A percentile compares a stretch with the other conserved stretches of the same genome.
Evolutionary conservation across 2,888 invertebrate species (phyloP).

Genomic region (Oasisia sp.): DNA sequence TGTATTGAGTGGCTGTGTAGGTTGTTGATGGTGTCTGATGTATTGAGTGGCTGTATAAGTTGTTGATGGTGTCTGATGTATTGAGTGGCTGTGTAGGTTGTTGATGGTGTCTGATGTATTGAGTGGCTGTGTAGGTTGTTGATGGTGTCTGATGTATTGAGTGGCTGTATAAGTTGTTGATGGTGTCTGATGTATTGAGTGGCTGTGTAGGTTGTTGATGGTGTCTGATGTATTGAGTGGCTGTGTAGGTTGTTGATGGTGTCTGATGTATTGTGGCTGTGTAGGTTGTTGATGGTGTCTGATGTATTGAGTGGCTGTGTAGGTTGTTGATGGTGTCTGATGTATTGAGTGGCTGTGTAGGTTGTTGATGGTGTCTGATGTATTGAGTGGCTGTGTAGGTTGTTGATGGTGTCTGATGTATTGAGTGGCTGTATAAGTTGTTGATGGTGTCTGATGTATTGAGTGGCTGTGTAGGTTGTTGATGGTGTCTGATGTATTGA

Average conservation of each 20-base stretch:
- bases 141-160: background rate
- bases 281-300: conserved; percentile 75
- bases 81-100: conserved; percentile 67
- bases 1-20: conserved; percentile 60
- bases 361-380: no score
- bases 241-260: conserved; percentile 69
- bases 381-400: no score
- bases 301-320: no score
- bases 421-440: conserved; percentile 67
- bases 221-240: background rate
- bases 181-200: no score
- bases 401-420: background rate
- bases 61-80: background rate
- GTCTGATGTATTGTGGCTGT: background rate
- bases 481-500: background rate
- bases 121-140: conserved; percentile 79
- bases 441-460: no score
- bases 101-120: no score
- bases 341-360: conserved; percentile 60
- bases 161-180: conserved; percentile 70
- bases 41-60: no score
- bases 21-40: no score
- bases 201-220: conserved; percentile 71
- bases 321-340: background rate
- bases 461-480: conserved; percentile 79